Evolutionary conservation across 2,113 vertebrate species (phyloP), one percentile per base, ranked within the genome.

Genomic region (Turdus rufiventris): DNA sequence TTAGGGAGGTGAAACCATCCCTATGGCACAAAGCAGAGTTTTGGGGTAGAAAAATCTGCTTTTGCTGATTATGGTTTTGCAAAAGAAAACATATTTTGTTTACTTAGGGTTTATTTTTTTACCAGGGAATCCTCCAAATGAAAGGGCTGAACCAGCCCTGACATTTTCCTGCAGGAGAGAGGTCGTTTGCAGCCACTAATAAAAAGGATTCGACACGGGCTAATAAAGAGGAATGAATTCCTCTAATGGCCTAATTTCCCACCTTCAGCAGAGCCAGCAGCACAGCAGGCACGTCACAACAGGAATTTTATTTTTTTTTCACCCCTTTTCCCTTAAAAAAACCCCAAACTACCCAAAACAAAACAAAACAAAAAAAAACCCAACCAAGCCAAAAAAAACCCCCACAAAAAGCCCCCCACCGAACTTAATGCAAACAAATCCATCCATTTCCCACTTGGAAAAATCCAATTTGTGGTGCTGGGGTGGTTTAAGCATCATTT

Each of bases 191-290:
- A 98, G 97, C 96, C 96, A 91, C 98, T 98, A 98, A 98, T 98
- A 98, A 98, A 98, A 98, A 98, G 97, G 98, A 98, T 98, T 98
- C 90, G 93, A 98, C 97, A 97, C 43, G 76, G 97, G 95, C 97
- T 98, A 98, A 98, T 98, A 98, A 98, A 98, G 97, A 97, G 98
- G 97, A 98, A 98, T 98, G 94, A 98, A 98, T 98, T 98, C 97
- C 96, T 98, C 97, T 97, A 98, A 98, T 96, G 97, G 97, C 94
- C 97, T 98, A 94, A 97, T 98, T 97, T 97, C 96, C 91, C 97
- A 96, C 97, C 97, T 97, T 98, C 97, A 96, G 97, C 96, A 91
- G 14, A 95, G 96, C 94, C 33, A 79, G 95, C 73, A 29, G 95
- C 77, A n/a, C 53, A 9, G 7, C 12, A 0, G 68, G n/a, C 63